Evolutionary conservation across 2,113 vertebrate species (phyloP), one percentile per base, ranked within the genome.

Genomic region (Tenrec ecaudatus): DNA sequence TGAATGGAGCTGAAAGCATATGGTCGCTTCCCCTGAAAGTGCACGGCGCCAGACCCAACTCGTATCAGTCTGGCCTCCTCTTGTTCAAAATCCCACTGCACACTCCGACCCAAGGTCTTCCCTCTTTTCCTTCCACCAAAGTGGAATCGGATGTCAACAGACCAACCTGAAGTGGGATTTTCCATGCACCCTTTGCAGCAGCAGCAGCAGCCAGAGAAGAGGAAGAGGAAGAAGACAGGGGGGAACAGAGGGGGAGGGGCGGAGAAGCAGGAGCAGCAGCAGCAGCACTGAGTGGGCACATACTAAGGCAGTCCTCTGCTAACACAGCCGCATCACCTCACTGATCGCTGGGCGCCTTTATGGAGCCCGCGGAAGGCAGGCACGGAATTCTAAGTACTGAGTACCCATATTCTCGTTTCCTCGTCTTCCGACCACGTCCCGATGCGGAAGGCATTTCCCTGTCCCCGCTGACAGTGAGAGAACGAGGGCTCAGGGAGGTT

Each of bases 31-130:
- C 79, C 75, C 9, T 0, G 38, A 78, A 1, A 23, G 68, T 8
- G 7, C 0, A 3, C 14, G 71, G 38, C 0, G 12, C 23, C 43
- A 36, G 0, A 4, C 29, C 69, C 1, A 1, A 33, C 89, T 47
- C 20, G 31, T 29, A 31, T 25, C 64, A 58, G 40, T 77, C 85
- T 1, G 0, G 4, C 87, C 27, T 2, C 62, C 66, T n/a, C 64
- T 58, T 33, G 58, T 15, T 62, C 38, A 22, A 82, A 47, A 60
- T 15, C 0, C 0, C 25, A 76, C 3, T 14, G n/a, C 22, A 57
- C 36, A 57, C 3, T 19, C 88, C 82, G 20, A 15, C 1, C 1
- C 36, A 60, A 88, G 62, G 78, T 38, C 81, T 73, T 78, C n/a
- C 69, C n/a, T 86, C 29, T 86, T 90, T 88, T 33, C 58, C 43